Percentiles rank a stretch among this genome's conserved stretches.
phyloP scores from a whole-genome alignment of 2,113 vertebrate genomes.

The Gymnorhina tibicen region DNA sequence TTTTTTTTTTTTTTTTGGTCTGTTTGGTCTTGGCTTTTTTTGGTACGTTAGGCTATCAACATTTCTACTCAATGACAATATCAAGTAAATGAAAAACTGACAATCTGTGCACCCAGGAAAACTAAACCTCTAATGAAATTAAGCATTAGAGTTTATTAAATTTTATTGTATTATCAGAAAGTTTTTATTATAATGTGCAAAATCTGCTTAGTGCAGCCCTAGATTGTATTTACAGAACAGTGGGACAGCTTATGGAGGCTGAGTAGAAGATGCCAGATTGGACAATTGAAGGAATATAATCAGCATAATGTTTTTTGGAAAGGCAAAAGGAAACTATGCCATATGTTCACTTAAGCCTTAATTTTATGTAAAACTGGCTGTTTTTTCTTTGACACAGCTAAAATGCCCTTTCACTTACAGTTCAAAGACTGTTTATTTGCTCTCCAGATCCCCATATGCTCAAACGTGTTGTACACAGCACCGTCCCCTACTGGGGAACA shows the following conservation, averaged over 20 bases:
- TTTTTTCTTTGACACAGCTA: constrained; percentile 77
- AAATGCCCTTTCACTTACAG: constrained; percentile 78
- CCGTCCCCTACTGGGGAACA: constrained; percentile 65
- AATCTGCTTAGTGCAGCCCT: constrained; percentile 79
- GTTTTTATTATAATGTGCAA: constrained; percentile 81
- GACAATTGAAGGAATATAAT: constrained; percentile 85
- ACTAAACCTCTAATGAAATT: constrained; percentile 78
- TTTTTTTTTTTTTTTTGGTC: neutral
- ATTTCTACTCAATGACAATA: constrained; percentile 46
- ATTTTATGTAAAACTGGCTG: constrained; percentile 82
- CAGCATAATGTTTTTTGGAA: constrained; percentile 86
- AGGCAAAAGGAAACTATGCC: constrained; percentile 83
- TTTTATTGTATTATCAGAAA: constrained; percentile 82
- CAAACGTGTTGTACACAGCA: constrained; percentile 30
- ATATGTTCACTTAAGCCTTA: constrained; percentile 85
- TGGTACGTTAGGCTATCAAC: constrained; percentile 17
- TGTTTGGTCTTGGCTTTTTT: neutral
- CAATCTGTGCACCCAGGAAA: constrained; percentile 67
- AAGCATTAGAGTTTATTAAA: constrained; percentile 78
- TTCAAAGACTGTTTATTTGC: constrained; percentile 74
- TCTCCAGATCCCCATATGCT: constrained; percentile 67
- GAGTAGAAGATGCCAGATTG: constrained; percentile 78
- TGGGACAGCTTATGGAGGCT: constrained; percentile 71
- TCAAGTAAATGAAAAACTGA: constrained; percentile 65
- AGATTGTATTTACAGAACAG: constrained; percentile 73